Conservation (phyloP, 2,888 invertebrate genomes). For the Coelopa pilipes region DNA sequence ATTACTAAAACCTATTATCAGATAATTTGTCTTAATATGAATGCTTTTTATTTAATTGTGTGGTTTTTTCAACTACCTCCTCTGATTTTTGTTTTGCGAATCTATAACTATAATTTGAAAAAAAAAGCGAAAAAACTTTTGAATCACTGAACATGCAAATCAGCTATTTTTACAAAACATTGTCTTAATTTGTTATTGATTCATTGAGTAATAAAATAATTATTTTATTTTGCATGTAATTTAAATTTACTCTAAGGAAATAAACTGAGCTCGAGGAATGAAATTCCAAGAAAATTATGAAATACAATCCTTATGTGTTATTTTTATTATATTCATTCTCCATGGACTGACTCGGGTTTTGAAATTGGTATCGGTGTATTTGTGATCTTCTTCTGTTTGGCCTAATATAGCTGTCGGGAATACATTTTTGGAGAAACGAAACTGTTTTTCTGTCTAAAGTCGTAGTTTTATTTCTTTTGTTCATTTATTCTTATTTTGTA, state of each 20-base stretch:
- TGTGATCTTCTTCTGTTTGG: no score
- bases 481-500: no score
- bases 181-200: slow-evolving; percentile 9
- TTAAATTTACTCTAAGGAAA: slow-evolving; percentile 17
- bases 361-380: no score
- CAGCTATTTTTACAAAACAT: slow-evolving; percentile 23
- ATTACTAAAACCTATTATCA: neutral
- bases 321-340: no score
- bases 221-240: slow-evolving; percentile 30
- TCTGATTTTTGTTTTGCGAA: slow-evolving; percentile 9
- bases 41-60: slow-evolving; percentile 2
- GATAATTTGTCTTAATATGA: neutral
- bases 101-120: neutral
- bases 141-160: neutral
- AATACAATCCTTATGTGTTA: no score
- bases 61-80: slow-evolving; percentile 20
- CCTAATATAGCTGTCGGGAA: no score
- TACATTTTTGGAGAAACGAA: no score
- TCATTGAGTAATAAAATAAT: slow-evolving; percentile 6
- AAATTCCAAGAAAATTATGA: slow-evolving; percentile 13
- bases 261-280: slow-evolving; percentile 30
- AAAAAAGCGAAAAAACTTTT: neutral
- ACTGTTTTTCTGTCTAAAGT: no score
- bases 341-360: no score
- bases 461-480: no score